Percentiles rank a stretch among this genome's conserved stretches.
phyloP scores from a whole-genome alignment of 2,888 invertebrate genomes.

The Microctonus aethiopoides region DNA sequence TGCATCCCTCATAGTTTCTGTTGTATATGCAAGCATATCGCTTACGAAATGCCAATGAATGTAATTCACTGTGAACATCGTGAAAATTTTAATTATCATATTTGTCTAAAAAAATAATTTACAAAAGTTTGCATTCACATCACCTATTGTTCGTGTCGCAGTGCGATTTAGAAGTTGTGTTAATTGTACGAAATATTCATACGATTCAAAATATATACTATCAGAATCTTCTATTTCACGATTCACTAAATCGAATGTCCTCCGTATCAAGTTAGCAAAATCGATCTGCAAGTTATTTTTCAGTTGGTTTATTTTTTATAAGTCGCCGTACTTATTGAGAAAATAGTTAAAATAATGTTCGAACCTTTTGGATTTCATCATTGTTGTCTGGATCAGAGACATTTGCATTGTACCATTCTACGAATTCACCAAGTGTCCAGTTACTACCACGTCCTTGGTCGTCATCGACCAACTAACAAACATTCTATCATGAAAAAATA shows the following conservation, averaged over 20 bases:
- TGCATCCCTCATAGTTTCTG: conserved; percentile 27
- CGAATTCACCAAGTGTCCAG: conserved; percentile 13
- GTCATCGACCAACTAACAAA: neutral
- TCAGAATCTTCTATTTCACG: neutral
- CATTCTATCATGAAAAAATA: neutral
- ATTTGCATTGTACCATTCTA: conserved; percentile 28
- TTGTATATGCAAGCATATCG: conserved; percentile 36
- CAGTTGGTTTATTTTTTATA: neutral
- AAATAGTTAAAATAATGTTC: neutral
- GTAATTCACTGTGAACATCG: conserved; percentile 39
- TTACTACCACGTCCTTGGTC: neutral
- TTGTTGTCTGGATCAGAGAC: conserved; percentile 10
- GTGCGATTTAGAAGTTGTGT: conserved; percentile 33
- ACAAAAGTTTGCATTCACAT: conserved; percentile 1
- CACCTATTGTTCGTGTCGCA: conserved; percentile 40
- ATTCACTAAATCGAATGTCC: conserved; percentile 23
- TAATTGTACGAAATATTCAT: conserved; percentile 9
- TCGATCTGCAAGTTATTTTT: conserved; percentile 25
- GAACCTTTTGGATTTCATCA: conserved; percentile 20
- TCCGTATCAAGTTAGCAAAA: conserved; percentile 20
- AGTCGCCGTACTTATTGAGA: too few relatives aligned
- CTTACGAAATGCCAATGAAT: conserved; percentile 45
- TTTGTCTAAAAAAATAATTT: neutral
- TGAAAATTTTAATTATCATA: neutral
- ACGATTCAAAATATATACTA: neutral